Evolutionary conservation across 2,797 vertebrate species (phyloP), one percentile per base, ranked within the genome.

Genomic region (Austrolebias charrua): DNA sequence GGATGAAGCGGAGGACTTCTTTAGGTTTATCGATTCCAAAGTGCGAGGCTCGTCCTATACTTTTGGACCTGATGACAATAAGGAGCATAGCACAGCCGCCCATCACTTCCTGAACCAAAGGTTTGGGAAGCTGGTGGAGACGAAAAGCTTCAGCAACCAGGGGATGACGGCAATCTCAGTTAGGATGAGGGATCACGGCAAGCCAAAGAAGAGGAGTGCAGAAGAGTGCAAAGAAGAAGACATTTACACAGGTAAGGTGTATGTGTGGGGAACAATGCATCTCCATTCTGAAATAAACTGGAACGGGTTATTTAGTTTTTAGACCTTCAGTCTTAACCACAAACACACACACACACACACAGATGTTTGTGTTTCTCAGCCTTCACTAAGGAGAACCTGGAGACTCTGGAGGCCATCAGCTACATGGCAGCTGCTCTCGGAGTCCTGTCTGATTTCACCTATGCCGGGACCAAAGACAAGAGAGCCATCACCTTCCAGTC

Each of bases 391-490:
- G 95, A 97, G 87, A 99, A 98, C 78, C 85, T 97, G 75, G 96
- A 99, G 91, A 98, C 95, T 6, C 90, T 98, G 64, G 96, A 98
- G 89, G 96, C 96, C 53, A 92, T 98, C 31, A 91, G 93, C 66
- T 91, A 92, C 84, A 92, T 99, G 93, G 94, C 97, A n/a, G 78
- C 93, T 38, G 88, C 91, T 28, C 94, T 98, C 42, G 95, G 94
- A 4, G 91, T 98, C 14, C 91, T 98, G 13, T 97, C 95, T 5
- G 96, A 99, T 86, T 98, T 99, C 84, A 96, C 94, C 84, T 99
- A 98, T 8, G 94, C 96, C 12, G 97, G 96, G 53, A 95, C 95
- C 83, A 98, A 99, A 89, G 97, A 99, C 71, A 99, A 98, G 87
- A 93, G 94, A 81, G 97, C 31, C n/a, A n/a, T n/a, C n/a, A n/a